Evolutionary conservation across 2,113 vertebrate genomes (phyloP), one percentile per base, ranked within the genome.

Genomic region (Ptilorrhoa leucosticta): DNA sequence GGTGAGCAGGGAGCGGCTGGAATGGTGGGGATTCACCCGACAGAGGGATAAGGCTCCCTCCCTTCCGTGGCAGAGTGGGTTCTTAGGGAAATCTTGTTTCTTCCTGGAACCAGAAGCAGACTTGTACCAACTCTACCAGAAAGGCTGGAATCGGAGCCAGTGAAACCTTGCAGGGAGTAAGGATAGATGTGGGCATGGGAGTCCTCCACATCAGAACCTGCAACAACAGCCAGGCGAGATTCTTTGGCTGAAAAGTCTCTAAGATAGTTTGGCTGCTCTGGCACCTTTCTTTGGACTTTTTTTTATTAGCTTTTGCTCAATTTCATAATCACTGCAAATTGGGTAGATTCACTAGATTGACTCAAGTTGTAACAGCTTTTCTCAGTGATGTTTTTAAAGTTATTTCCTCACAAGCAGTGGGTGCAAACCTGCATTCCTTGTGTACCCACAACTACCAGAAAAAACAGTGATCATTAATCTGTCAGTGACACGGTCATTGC

Each of bases 21-120:
- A 23, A 5, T 20, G n/a, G 12, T 39, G 50, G 33, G 45, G 21
- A 45, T 40, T 50, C 39, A 73, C 50, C 45, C 86, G 58, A 4
- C 18, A 65, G 22, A 17, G 64, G 31, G 45, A 9, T 7, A 4
- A 3, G 0, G 8, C 5, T 61, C 6, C 4, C 1, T 64, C 3
- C 1, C 4, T 47, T 7, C 3, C 2, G 6, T n/a, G 12, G 4
- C 1, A 23, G 51, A 21, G 20, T 0, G 2, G 15, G 1, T 30
- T 76, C 12, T 6, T 20, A 11, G 35, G 53, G 45, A 37, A 22
- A 15, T 51, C 15, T 44, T 15, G 4, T 69, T 69, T 45, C 12
- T 28, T 28, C 39, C 23, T 35, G 61, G 39, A 84, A 54, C 33
- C 27, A 27, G 47, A 24, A 82, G 56, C 33, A 82, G 64, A 28